A percentile compares a stretch with the other conserved stretches of the same genome.
Evolutionary conservation across 1,140 invertebrate genomes (phyloP).

Genomic region (Aporrectodea caliginosa): DNA sequence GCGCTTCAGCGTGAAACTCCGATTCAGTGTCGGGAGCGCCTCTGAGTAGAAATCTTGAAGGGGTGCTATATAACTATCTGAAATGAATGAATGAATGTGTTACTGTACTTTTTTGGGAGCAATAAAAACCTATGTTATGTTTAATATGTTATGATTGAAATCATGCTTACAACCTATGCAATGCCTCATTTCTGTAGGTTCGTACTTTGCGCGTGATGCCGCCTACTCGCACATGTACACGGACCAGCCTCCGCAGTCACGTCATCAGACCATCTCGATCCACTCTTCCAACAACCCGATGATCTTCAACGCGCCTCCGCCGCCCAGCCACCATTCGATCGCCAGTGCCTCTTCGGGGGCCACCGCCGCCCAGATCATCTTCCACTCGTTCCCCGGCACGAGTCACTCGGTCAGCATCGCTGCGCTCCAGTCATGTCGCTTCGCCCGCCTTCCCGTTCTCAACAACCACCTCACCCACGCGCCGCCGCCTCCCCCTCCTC

Average conservation of each 20-base stretch:
- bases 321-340: constrained; percentile 10
- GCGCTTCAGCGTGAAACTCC: no score
- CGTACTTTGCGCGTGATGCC: constrained; percentile 33
- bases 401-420: constrained; percentile 27
- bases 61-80: no score
- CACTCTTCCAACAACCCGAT: constrained; percentile 7
- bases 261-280: not conserved
- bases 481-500: not conserved
- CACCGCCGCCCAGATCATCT: constrained; percentile 10
- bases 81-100: no score
- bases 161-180: no score
- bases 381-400: constrained; percentile 17
- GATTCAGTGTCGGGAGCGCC: no score
- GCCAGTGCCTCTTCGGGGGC: not conserved
- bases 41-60: no score
- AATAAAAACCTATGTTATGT: no score
- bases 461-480: not conserved
- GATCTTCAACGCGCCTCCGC: constrained; percentile 13
- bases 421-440: constrained; percentile 15
- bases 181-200: constrained; percentile 6
- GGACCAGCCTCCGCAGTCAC: constrained; percentile 1
- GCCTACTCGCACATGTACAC: constrained; percentile 30
- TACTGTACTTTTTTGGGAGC: no score
- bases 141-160: no score
- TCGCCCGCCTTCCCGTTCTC: constrained; percentile 12